These are phyloP conservation scores for Pegoplata infirma DNA, from an alignment of 2,888 invertebrate species.

Conservation along the genomic window DNA sequence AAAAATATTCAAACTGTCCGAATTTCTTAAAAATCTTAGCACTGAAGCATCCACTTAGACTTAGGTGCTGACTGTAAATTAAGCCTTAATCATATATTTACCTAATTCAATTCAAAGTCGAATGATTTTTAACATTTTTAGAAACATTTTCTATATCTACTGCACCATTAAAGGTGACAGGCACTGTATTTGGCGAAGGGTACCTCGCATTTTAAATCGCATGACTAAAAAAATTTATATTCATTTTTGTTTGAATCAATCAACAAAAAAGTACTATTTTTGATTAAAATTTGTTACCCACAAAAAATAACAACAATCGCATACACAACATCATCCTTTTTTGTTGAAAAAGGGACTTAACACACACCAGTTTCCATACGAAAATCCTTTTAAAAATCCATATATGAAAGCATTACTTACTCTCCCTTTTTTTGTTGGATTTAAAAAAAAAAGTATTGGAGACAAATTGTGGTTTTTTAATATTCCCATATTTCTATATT, in stretches of 20 bases:
- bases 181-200: no score
- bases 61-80: no score
- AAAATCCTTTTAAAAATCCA: constrained; percentile 55
- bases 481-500: constrained; percentile 35
- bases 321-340: constrained; percentile 1
- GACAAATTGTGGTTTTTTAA: constrained; percentile 59
- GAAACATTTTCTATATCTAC: no score
- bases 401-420: constrained; percentile 34
- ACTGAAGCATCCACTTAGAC: no score
- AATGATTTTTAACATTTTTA: no score
- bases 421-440: constrained; percentile 21
- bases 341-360: neutral
- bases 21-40: no score
- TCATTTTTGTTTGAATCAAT: constrained; percentile 56
- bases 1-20: no score
- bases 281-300: constrained; percentile 62
- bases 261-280: constrained; percentile 61
- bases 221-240: constrained; percentile 6
- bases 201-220: neutral
- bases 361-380: neutral
- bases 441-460: constrained; percentile 15
- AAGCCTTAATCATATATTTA: no score
- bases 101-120: no score
- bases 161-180: no score
- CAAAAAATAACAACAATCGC: constrained; percentile 30